Base-by-base conservation (phyloP, 1,140 invertebrate genomes). In the Hyposmocoma kahamanoa region DNA sequence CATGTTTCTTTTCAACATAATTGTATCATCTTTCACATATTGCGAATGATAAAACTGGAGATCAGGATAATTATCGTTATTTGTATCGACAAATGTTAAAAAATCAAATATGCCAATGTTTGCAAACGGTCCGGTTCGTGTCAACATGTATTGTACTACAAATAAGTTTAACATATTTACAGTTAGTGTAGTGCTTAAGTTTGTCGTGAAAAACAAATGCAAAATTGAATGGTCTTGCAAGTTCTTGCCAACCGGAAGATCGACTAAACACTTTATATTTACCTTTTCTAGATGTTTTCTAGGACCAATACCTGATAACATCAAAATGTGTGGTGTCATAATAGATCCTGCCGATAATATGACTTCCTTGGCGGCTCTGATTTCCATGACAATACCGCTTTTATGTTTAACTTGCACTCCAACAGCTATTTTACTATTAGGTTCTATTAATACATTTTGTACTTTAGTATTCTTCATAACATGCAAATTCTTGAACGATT, bases 211-310 rank as follows among this genome's bases (percentile, higher is more conserved):
- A 34, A 68, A 72, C 21, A 87, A 36, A 8, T 77, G 75, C 22
- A 77, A 62, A 21, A 74, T 63, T 21, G 72, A 54, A 52, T 92
- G 91, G 59, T 92, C 91, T 65, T 91, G 90, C 0, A 95, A 86
- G 73, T 95, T 94, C 41, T 89, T 67, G 0, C 93, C 94, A 1
- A 95, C 94, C 0, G 90, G 89, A 3, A 93, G 73, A 62, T 93
- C 88, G 42, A 81, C 32, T 2, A 89, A 55, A 0, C 88, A 61
- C 1, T 81, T 49, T 5, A 92, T 89, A 11, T 76, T 80, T 3
- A 84, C 53, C 21, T 67, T 59, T 46, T 72, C 46, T 3, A 87
- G 45, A 44, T 87, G 80, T 22, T 61, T 38, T 73, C 81, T 70
- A 59, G 78, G 73, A 50, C 88, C 78, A 53, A 87, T 60, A 50